Evolutionary conservation across 2,888 invertebrate genomes (phyloP), one percentile per base, ranked within the genome.

Genomic region (Scelioninae gen. 1): DNA sequence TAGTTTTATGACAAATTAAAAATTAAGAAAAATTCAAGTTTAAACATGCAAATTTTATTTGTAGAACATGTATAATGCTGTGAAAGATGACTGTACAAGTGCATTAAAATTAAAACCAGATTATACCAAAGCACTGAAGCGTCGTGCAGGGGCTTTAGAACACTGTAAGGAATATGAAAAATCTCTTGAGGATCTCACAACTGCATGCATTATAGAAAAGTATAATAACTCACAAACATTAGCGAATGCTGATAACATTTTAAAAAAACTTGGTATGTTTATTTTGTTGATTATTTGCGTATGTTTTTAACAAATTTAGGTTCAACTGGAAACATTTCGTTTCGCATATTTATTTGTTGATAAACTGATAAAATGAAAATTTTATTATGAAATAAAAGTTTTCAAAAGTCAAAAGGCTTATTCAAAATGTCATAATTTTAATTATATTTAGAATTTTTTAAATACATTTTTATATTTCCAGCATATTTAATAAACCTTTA

Each of bases 181-280:
- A 84, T 96, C 97, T 77, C 93, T 99, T 65, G 98, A 98, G 93
- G 98, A 99, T 93, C 95, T 98, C 0, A 98, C 98, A 0, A 96
- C 98, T 31, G 97, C 97, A 15, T 98, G 98, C 90, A 96, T 98
- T 86, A 93, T 98, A 83, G 98, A 98, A 93, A 94, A 95, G 87
- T 99, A 98, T 93, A 95, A 95, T 89, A 98, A 97, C 90, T 96
- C 95, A 87, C 94, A 94, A 83, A 96, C 96, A 23, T 93, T 98
- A 29, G 93, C 95, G 77, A 96, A 96, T 93, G 98, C 98, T 29
- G 98, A 98, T 92, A 94, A 96, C 68, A 95, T 98, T 68, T 93
- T 99, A 9, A 98, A 97, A 91, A 95, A 96, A 85, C 94, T 97
- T 80, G 96, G 97, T 91, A 88, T 89, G 86, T 85, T 16, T 13